phyloP scores from a whole-genome alignment of 2,797 vertebrate species.

The Macroramphosus scolopax region DNA sequence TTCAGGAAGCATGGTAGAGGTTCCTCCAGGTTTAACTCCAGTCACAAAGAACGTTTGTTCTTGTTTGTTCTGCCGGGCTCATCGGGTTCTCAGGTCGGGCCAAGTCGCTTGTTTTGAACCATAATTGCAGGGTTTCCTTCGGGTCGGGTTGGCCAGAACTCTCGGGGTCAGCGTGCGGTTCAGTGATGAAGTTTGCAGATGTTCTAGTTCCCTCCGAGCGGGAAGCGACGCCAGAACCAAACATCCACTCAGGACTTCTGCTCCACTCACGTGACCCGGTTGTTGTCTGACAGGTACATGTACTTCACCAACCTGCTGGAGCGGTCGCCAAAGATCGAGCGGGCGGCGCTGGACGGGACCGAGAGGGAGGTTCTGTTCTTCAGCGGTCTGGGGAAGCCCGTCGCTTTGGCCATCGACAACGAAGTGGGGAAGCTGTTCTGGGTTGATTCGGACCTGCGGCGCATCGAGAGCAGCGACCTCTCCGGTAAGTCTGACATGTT shows the following conservation, averaged over 20 bases:
- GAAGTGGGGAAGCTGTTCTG: slow-evolving; percentile 92
- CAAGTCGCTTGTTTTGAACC: slow-evolving; percentile 31
- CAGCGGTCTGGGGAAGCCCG: slow-evolving; percentile 89
- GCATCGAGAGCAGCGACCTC: slow-evolving; percentile 97
- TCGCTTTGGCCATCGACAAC: slow-evolving; percentile 91
- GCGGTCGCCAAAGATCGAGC: slow-evolving; percentile 92
- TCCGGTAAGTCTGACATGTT: slow-evolving; percentile 81
- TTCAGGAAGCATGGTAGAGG: too few species aligned
- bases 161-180: slow-evolving; percentile 42
- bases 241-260: background rate
- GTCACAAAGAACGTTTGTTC: too few species aligned
- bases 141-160: slow-evolving; percentile 16
- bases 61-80: too few species aligned
- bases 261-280: background rate
- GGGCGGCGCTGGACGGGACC: slow-evolving; percentile 92
- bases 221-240: slow-evolving; percentile 14
- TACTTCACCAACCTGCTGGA: slow-evolving; percentile 98
- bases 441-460: slow-evolving; percentile 93
- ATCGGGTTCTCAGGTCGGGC: background rate
- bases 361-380: slow-evolving; percentile 95
- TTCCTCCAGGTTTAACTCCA: too few species aligned
- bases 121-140: slow-evolving; percentile 46
- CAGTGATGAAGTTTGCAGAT: slow-evolving; percentile 48
- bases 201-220: slow-evolving; percentile 30
- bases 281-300: slow-evolving; percentile 88